Evolutionary conservation across 2,888 invertebrate genomes (phyloP).

Genomic region (Thyatira batis): DNA sequence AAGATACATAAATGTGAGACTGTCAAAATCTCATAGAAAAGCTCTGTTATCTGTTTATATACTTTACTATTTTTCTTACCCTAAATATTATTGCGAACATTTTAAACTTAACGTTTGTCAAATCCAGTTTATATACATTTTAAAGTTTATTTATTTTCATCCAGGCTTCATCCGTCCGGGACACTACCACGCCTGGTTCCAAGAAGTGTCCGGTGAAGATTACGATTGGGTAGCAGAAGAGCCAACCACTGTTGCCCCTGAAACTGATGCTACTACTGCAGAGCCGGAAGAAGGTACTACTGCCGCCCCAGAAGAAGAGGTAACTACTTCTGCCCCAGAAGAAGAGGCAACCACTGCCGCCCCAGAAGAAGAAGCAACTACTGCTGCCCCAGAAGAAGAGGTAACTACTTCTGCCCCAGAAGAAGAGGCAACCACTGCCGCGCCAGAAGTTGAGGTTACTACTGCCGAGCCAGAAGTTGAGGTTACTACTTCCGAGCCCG

Average conservation of each 20-base stretch:
- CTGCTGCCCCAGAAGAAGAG: too few species aligned
- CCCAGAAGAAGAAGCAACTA: background rate
- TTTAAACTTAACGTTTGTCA: too few species aligned
- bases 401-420: background rate
- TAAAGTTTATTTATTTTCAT: background rate
- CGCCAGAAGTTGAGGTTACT: background rate
- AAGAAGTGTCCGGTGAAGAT: conserved; percentile 41
- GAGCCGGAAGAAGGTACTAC: conserved; percentile 7
- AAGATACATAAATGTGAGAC: too few species aligned
- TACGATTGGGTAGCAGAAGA: conserved; percentile 44
- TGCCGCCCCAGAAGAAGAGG: conserved; percentile 2
- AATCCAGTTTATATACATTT: too few species aligned
- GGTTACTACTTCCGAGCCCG: too few species aligned
- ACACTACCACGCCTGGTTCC: conserved; percentile 54
- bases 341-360: background rate
- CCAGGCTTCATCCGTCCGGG: conserved; percentile 58
- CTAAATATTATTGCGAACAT: too few species aligned
- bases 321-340: too few species aligned
- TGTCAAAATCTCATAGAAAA: too few species aligned
- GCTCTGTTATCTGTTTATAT: too few species aligned
- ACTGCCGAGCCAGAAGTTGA: background rate
- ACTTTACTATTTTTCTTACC: too few species aligned
- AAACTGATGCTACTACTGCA: background rate
- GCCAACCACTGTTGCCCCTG: background rate
- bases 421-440: background rate